Base-by-base conservation (phyloP, 2,797 vertebrate genomes). In the Pseudochirops cupreus region DNA sequence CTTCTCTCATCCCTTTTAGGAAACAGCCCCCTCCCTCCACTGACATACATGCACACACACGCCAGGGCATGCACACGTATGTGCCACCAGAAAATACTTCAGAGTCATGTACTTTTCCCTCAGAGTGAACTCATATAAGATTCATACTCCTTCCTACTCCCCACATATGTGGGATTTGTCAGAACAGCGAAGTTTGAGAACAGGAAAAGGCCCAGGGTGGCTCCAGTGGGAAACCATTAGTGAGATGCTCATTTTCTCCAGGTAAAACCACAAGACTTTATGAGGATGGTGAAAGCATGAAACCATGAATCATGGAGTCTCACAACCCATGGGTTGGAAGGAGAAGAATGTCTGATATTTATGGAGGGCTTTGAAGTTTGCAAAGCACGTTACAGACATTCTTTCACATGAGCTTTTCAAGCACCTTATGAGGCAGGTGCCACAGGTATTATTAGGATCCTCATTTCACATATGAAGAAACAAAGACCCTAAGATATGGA, bases 71-170 rank as follows among this genome's bases (percentile, higher is more conserved):
- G 21, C 16, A 21, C n/a, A 74, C 62, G 18, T 14, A 39, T 18
- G 9, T 6, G 21, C 67, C 67, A 74, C n/a, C 18, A 39, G 18
- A 21, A 18, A 39, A 74, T 18, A 57, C 14, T 93, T 90, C 10
- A 95, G 89, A 92, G 11, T 67, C 91, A 90, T 90, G 29, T 11
- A 87, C 93, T 91, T 10, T 82, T 56, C 56, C 33, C 16, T 26
- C 95, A 93, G 94, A 90, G 12, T 53, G 9, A 91, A 94, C 95
- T 91, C 87, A 0, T n/a, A 56, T 67, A 14, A 0, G 92, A 92
- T 67, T 92, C 9, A 59, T 52, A 90, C 82, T 90, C 93, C 33
- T 2, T n/a, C 33, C 62, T 67, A 6, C 14, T n/a, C 33, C 14
- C 62, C 62, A 67, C 62, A 67, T 18, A 67, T 18, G 5, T n/a